Evolutionary conservation across 2,888 invertebrate genomes (phyloP).

Genomic region (Drosophila fungiperda): DNA sequence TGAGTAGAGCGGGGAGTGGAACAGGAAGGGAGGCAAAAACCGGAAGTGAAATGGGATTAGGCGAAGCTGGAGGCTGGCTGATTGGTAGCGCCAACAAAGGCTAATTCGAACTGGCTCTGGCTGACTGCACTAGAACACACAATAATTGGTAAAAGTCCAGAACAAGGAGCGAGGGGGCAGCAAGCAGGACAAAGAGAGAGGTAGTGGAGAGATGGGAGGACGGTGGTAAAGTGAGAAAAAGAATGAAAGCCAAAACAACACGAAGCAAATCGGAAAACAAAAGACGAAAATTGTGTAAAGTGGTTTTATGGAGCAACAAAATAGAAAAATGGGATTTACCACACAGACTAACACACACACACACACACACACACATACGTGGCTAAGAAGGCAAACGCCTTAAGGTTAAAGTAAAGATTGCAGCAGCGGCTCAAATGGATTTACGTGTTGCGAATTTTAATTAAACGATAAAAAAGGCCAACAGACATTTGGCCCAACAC

Average conservation of each 20-base stretch:
- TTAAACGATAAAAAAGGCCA: constrained; percentile 80
- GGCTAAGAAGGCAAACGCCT: constrained; percentile 64
- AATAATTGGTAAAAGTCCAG: constrained; percentile 78
- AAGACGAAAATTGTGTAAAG: constrained; percentile 82
- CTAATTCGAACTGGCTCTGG: constrained; percentile 66
- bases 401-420: constrained; percentile 81
- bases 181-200: constrained; percentile 7
- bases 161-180: constrained; percentile 13
- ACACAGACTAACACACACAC: constrained; percentile 51
- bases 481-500: constrained; percentile 46
- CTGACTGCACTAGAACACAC: constrained; percentile 56
- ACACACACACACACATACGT: constrained; percentile 21
- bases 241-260: constrained; percentile 51
- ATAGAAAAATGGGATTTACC: constrained; percentile 81
- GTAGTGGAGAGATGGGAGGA: constrained; percentile 5
- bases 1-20: background rate
- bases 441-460: constrained; percentile 82
- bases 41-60: background rate
- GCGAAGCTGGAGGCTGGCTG: constrained; percentile 43
- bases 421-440: constrained; percentile 81
- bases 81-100: constrained; percentile 77
- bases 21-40: background rate
- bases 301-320: constrained; percentile 81
- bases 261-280: constrained; percentile 76
- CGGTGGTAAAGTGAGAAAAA: constrained; percentile 2